Conservation (phyloP, 2,797 vertebrate species). For the Microchirus variegatus region DNA sequence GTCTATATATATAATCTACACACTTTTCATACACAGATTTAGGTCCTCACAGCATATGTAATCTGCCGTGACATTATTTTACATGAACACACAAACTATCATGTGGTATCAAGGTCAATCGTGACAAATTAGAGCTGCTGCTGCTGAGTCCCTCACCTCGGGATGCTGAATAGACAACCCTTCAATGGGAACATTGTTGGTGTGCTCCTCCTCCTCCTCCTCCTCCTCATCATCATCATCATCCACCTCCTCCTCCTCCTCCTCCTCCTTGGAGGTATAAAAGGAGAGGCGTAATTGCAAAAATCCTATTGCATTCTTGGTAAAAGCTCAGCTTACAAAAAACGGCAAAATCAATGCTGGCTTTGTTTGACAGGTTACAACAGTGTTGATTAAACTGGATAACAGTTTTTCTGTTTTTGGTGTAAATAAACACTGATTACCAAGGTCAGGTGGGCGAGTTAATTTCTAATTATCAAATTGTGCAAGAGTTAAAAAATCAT, state of each 20-base stretch:
- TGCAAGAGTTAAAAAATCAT: too few relatives aligned
- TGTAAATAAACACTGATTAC: constrained; percentile 35
- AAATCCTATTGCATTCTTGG: constrained; percentile 43
- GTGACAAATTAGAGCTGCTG: constrained; percentile 71
- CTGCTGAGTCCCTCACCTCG: constrained; percentile 79
- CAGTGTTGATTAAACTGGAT: constrained; percentile 15
- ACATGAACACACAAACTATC: constrained; percentile 37
- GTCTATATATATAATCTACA: too few relatives aligned
- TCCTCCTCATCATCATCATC: too few relatives aligned
- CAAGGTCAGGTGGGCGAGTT: constrained; percentile 24
- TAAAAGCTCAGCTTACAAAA: constrained; percentile 42
- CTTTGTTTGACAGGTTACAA: constrained; percentile 25
- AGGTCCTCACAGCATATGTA: not conserved
- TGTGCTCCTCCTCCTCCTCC: constrained; percentile 10
- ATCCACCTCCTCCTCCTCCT: constrained; percentile 55
- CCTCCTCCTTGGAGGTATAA: constrained; percentile 79
- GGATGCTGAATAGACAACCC: constrained; percentile 86
- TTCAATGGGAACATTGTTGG: constrained; percentile 83
- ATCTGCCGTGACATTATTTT: constrained; percentile 2
- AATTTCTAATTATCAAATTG: constrained; percentile 25
- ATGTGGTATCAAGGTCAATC: constrained; percentile 69
- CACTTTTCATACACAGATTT: not conserved
- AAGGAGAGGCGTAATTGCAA: constrained; percentile 55
- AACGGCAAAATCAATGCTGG: constrained; percentile 16
- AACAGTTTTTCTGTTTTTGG: not conserved